Conservation (phyloP, 2,797 vertebrate genomes). For the Allenopithecus nigroviridis region DNA sequence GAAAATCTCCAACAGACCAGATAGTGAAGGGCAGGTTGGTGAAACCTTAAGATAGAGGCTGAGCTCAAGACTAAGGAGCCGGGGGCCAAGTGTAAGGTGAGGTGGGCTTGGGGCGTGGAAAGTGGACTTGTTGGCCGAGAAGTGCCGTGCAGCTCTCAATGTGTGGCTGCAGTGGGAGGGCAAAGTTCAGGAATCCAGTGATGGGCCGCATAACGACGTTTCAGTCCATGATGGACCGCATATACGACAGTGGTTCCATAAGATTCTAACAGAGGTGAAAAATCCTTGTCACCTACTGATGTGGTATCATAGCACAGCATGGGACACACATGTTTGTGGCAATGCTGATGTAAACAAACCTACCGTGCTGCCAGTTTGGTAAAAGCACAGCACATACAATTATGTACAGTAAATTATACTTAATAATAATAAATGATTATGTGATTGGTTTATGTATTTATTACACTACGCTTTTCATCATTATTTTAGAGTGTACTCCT, state of each 20-base stretch:
- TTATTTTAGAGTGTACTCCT: background rate
- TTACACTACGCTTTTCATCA: background rate
- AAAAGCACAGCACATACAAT: background rate
- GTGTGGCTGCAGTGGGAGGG: fast-evolving
- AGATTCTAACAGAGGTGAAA: background rate
- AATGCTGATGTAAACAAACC: background rate
- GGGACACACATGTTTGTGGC: background rate
- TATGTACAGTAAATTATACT: background rate
- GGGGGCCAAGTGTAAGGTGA: fast-evolving
- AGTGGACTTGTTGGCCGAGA: fast-evolving
- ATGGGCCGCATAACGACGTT: fast-evolving
- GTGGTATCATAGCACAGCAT: background rate
- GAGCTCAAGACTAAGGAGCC: background rate
- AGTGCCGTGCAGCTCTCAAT: background rate
- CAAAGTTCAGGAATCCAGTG: background rate
- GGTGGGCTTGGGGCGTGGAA: background rate
- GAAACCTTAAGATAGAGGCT: background rate
- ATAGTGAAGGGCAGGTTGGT: background rate
- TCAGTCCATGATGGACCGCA: background rate
- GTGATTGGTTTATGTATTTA: background rate
- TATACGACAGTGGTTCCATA: fast-evolving
- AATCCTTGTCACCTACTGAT: background rate
- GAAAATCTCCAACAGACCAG: background rate
- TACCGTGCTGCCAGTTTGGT: fast-evolving
- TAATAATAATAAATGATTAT: background rate